Percentiles rank a stretch among this genome's conserved stretches.
Evolutionary conservation across 2,797 vertebrate genomes (phyloP).

Genomic region (Hippoglossus hippoglossus): DNA sequence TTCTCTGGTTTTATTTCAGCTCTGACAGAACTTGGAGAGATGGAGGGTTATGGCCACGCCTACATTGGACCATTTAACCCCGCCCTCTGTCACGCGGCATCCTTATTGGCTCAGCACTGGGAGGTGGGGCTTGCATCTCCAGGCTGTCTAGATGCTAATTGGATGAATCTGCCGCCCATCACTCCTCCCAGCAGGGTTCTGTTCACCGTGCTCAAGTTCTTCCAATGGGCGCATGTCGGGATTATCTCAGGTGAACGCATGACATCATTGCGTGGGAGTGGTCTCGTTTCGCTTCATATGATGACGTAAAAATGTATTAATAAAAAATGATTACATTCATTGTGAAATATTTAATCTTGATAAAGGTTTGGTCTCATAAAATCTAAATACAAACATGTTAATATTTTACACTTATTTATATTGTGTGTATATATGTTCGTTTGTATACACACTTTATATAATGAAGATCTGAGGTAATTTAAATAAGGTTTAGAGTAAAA

Average conservation of each 20-base stretch:
- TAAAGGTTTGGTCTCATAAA: too few species aligned
- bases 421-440: too few species aligned
- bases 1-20: conserved; percentile 57
- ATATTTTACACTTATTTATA: too few species aligned
- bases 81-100: conserved; percentile 83
- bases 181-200: conserved; percentile 78
- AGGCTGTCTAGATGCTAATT: conserved; percentile 81
- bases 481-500: too few species aligned
- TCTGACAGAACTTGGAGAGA: conserved; percentile 72
- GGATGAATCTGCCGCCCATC: conserved; percentile 71
- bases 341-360: too few species aligned
- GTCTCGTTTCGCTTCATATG: not conserved
- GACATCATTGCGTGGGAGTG: not conserved
- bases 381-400: too few species aligned
- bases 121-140: conserved; percentile 84
- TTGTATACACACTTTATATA: too few species aligned
- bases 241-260: conserved; percentile 77
- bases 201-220: conserved; percentile 81
- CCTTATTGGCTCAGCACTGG: conserved; percentile 83
- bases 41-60: conserved; percentile 81
- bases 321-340: too few species aligned
- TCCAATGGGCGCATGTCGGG: conserved; percentile 88
- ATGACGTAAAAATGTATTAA: too few species aligned
- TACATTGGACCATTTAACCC: conserved; percentile 88
- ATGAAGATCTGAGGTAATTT: too few species aligned